phyloP scores from a whole-genome alignment of 2,797 vertebrate species.

The Mastacembelus armatus region DNA sequence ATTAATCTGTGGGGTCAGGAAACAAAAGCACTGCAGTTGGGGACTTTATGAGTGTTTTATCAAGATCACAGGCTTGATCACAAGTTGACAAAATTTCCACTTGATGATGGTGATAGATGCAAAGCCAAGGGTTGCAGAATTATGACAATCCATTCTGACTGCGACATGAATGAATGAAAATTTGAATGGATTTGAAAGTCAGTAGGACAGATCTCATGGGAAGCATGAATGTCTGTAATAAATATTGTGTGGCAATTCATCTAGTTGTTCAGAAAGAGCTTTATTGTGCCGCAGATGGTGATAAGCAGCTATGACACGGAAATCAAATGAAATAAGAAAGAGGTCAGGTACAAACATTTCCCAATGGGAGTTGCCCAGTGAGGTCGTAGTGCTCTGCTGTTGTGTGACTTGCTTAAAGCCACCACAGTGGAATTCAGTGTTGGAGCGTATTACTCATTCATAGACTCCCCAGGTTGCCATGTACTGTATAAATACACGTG shows the following conservation, averaged over 20 bases:
- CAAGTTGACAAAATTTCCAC: too few species aligned
- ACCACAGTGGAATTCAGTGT: slow-evolving; percentile 21
- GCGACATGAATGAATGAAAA: too few species aligned
- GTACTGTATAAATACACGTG: slow-evolving; percentile 29
- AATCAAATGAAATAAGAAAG: slow-evolving; percentile 22
- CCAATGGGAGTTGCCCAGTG: slow-evolving; percentile 8
- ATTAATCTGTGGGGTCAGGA: too few species aligned
- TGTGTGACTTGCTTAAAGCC: slow-evolving; percentile 59
- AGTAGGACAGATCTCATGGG: too few species aligned
- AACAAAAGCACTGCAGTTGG: too few species aligned
- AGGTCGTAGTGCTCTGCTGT: slow-evolving; percentile 15
- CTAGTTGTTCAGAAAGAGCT: slow-evolving; percentile 3
- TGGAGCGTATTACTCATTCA: slow-evolving; percentile 53
- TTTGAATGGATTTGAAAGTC: too few species aligned
- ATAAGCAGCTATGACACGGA: slow-evolving; percentile 22
- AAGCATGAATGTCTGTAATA: background rate
- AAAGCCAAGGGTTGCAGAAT: too few species aligned
- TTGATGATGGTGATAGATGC: too few species aligned
- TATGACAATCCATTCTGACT: too few species aligned
- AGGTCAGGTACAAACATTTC: slow-evolving; percentile 36
- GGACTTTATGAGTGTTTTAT: too few species aligned
- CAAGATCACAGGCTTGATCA: too few species aligned
- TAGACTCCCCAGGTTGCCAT: slow-evolving; percentile 22
- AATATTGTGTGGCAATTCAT: background rate
- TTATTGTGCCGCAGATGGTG: background rate